A percentile compares a stretch with the other conserved stretches of the same genome.
Evolutionary conservation across 2,888 invertebrate species (phyloP).

Genomic region (Agriopis marginaria): DNA sequence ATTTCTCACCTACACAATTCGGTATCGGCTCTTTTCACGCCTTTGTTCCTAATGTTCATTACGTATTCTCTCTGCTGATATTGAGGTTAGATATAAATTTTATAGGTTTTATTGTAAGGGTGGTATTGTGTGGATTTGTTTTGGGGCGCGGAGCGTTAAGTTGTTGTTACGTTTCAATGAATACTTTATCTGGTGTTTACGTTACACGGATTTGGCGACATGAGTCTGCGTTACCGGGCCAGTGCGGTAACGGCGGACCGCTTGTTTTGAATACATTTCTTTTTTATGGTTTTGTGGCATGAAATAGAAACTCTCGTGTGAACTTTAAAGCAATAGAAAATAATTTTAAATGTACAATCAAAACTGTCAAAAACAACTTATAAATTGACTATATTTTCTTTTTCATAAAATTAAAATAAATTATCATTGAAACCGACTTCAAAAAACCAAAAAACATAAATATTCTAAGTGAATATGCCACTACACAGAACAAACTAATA

Average conservation of each 20-base stretch:
- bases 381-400: no score
- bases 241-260: not conserved
- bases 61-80: slow-evolving; percentile 80
- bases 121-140: slow-evolving; percentile 71
- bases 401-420: no score
- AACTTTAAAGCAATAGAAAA: no score
- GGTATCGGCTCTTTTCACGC: slow-evolving; percentile 78
- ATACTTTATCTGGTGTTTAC: slow-evolving; percentile 61
- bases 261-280: not conserved
- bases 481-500: no score
- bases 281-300: no score
- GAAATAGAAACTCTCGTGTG: no score
- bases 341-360: no score
- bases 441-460: no score
- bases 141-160: slow-evolving; percentile 57
- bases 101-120: slow-evolving; percentile 73
- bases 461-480: no score
- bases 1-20: slow-evolving; percentile 76
- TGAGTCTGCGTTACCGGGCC: slow-evolving; percentile 11
- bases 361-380: no score
- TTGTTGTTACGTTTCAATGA: slow-evolving; percentile 53
- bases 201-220: slow-evolving; percentile 48
- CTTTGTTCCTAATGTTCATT: slow-evolving; percentile 84
- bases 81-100: slow-evolving; percentile 78
- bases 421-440: no score